phyloP scores from a whole-genome alignment of 1,140 invertebrate genomes.

The Charaxes varanes region DNA sequence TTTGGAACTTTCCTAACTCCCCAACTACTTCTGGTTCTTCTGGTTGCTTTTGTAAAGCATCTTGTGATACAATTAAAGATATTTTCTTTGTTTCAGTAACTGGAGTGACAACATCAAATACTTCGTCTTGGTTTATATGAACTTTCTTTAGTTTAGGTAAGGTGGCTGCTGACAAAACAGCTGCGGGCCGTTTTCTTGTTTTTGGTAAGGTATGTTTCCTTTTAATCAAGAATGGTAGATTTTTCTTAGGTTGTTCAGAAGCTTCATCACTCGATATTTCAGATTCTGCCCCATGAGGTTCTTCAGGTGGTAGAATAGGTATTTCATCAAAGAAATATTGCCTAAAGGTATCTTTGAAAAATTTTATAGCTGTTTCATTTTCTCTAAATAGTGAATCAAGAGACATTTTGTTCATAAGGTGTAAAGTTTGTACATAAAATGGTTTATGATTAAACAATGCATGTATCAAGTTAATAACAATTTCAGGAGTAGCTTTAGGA shows the following conservation, averaged over 20 bases:
- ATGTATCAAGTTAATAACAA: constrained; percentile 86
- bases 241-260: constrained; percentile 38
- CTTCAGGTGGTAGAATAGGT: constrained; percentile 18
- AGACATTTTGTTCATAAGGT: constrained; percentile 98
- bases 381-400: constrained; percentile 89
- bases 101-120: constrained; percentile 77
- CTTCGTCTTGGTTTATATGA: constrained; percentile 74
- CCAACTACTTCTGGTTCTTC: constrained; percentile 49
- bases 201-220: constrained; percentile 75
- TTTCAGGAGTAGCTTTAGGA: constrained; percentile 82
- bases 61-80: constrained; percentile 76
- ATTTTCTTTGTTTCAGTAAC: constrained; percentile 77
- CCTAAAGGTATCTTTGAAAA: constrained; percentile 63
- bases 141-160: constrained; percentile 57
- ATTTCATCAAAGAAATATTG: constrained; percentile 40
- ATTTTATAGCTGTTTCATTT: constrained; percentile 56
- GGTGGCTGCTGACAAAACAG: constrained; percentile 55
- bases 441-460: constrained; percentile 82
- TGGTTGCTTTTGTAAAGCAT: constrained; percentile 43
- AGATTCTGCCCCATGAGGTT: constrained; percentile 79
- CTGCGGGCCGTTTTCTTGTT: constrained; percentile 78
- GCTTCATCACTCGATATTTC: constrained; percentile 86
- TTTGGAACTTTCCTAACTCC: constrained; percentile 59
- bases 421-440: constrained; percentile 91
- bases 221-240: constrained; percentile 73